Conservation (phyloP, 2,888 invertebrate genomes). For the Drosophila aldrichi region DNA sequence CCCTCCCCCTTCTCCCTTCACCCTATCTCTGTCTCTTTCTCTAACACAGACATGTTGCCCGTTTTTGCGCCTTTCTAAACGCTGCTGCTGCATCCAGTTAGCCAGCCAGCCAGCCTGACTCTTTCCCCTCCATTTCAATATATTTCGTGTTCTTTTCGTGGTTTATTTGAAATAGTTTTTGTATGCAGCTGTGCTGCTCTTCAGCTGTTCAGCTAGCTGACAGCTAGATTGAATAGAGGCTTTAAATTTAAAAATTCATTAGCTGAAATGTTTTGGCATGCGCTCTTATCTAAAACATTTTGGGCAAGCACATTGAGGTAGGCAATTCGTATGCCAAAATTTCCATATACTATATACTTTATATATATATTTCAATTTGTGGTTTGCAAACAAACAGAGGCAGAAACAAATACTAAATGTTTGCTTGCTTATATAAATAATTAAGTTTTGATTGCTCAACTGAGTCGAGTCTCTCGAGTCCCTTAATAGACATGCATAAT, state of each 20-base stretch:
- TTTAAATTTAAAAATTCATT: conserved; percentile 48
- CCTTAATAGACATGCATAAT: neutral
- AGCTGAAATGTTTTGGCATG: conserved; percentile 17
- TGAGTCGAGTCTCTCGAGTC: neutral
- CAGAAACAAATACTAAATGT: conserved; percentile 11
- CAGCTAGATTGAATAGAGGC: conserved; percentile 26
- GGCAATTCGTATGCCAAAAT: conserved; percentile 10
- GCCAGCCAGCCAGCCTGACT: neutral
- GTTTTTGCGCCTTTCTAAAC: conserved; percentile 18
- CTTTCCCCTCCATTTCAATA: neutral
- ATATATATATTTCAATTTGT: conserved; percentile 11
- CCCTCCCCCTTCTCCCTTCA: neutral
- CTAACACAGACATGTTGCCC: conserved; percentile 1
- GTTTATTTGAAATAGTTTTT: conserved; percentile 20
- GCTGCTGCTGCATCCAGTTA: neutral
- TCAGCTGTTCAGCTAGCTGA: conserved; percentile 1
- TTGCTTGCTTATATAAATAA: conserved; percentile 1
- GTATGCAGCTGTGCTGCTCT: conserved; percentile 23
- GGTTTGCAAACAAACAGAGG: neutral
- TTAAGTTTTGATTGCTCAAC: neutral
- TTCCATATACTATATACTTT: neutral
- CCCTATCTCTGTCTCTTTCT: neutral
- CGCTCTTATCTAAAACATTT: conserved; percentile 20
- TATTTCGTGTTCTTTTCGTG: conserved; percentile 13
- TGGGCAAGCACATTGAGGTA: conserved; percentile 33